Percentiles rank a stretch among this genome's conserved stretches.
These are phyloP conservation scores for Aphelinus certus DNA, from an alignment of 1,140 invertebrate genomes.

Conservation along the genomic window DNA sequence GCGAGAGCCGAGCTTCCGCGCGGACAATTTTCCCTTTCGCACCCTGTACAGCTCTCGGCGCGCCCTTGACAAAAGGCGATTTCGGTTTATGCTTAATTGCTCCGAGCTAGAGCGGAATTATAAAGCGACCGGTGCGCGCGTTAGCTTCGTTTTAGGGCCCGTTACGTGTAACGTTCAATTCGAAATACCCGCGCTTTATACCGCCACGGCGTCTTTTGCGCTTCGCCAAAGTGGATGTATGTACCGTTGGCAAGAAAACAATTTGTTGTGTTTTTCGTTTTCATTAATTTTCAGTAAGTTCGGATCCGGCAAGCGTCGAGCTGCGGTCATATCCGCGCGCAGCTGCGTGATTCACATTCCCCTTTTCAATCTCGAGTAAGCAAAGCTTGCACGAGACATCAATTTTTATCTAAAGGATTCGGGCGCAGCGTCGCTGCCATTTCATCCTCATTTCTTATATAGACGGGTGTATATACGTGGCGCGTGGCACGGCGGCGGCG, in stretches of 20 bases:
- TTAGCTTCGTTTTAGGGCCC: too few species aligned
- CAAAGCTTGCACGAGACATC: constrained; percentile 37
- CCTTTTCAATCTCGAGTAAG: background rate
- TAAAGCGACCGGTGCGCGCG: background rate
- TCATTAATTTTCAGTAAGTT: too few species aligned
- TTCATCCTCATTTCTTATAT: background rate
- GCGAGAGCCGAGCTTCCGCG: background rate
- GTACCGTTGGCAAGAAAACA: too few species aligned
- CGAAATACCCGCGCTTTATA: too few species aligned
- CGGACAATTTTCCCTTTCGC: background rate
- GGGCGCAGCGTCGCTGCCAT: background rate
- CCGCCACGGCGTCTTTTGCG: too few species aligned
- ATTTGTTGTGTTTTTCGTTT: too few species aligned
- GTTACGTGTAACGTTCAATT: too few species aligned
- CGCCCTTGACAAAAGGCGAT: constrained; percentile 5
- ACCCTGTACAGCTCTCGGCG: background rate
- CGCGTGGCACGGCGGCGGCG: background rate
- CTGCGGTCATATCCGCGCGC: too few species aligned
- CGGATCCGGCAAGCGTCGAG: too few species aligned
- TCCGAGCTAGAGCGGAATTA: background rate
- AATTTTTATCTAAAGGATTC: constrained; percentile 37
- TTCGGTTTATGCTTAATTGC: constrained; percentile 28
- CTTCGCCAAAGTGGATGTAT: too few species aligned
- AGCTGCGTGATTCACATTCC: too few species aligned
- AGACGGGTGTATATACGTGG: background rate